Conservation (phyloP, 2,888 invertebrate species). For the Patella ulyssiponensis region DNA sequence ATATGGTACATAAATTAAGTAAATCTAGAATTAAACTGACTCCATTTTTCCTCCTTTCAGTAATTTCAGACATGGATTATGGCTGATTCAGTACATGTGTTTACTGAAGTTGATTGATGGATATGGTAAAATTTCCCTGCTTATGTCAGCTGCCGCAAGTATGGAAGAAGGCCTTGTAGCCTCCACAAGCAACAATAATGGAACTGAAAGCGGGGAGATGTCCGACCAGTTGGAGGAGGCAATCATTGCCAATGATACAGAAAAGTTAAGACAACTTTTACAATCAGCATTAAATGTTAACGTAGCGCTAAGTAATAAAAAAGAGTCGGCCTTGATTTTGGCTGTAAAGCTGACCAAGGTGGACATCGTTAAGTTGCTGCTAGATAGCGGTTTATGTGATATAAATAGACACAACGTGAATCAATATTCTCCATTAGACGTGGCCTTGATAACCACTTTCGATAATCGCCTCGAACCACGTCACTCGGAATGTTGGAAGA, state of each 20-base stretch:
- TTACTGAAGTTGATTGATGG: too few species aligned
- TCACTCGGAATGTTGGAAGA: constrained; percentile 59
- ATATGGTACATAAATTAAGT: too few species aligned
- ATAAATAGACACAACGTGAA: constrained; percentile 53
- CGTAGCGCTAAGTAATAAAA: constrained; percentile 53
- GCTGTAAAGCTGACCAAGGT: constrained; percentile 54
- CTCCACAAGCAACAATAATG: not conserved
- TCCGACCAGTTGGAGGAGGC: constrained; percentile 38
- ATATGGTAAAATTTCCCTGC: too few species aligned
- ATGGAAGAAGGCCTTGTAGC: too few species aligned
- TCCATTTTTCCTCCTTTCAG: too few species aligned
- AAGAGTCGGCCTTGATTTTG: constrained; percentile 57
- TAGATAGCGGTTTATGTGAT: constrained; percentile 44
- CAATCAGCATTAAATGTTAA: constrained; percentile 49
- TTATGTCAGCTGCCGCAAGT: too few species aligned
- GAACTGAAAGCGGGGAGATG: not conserved
- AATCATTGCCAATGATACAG: constrained; percentile 37
- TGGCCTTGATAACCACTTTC: constrained; percentile 59
- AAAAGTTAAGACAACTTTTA: constrained; percentile 31
- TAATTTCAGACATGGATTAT: too few species aligned
- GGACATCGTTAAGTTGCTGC: constrained; percentile 51
- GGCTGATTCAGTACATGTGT: too few species aligned
- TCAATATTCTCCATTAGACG: constrained; percentile 55
- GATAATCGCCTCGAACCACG: constrained; percentile 56
- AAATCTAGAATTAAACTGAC: too few species aligned